phyloP scores from a whole-genome alignment of 2,113 vertebrate genomes.

The Apeltes quadracus region DNA sequence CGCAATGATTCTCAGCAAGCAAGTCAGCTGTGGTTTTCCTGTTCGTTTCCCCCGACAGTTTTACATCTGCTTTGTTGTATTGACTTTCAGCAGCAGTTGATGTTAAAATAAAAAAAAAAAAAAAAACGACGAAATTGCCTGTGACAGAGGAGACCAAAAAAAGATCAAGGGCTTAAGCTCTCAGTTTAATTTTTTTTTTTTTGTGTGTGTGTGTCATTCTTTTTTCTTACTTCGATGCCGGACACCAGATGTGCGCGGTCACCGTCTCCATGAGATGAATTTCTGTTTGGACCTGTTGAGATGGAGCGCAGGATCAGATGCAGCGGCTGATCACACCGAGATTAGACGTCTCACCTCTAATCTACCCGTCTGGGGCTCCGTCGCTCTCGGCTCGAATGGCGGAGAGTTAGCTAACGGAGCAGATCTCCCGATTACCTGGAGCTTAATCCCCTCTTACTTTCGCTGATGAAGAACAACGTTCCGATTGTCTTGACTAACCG shows the following conservation, averaged over 20 bases:
- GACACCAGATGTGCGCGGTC: slow-evolving; percentile 30
- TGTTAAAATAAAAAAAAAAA: slow-evolving; percentile 5
- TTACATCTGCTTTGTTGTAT: slow-evolving; percentile 47
- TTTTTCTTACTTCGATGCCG: slow-evolving; percentile 1
- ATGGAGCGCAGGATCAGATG: slow-evolving; percentile 71
- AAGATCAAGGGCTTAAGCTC: slow-evolving; percentile 2
- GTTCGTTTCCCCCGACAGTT: slow-evolving; percentile 58
- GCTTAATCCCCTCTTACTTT: slow-evolving; percentile 52
- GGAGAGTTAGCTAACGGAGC: slow-evolving; percentile 31
- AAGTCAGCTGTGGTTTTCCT: slow-evolving; percentile 63
- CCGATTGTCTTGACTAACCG: slow-evolving; percentile 29
- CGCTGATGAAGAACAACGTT: slow-evolving; percentile 28
- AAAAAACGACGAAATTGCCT: background rate
- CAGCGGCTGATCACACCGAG: slow-evolving; percentile 69
- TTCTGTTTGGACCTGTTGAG: slow-evolving; percentile 71
- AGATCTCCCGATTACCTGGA: slow-evolving; percentile 60
- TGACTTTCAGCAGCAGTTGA: slow-evolving; percentile 33
- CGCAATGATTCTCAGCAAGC: slow-evolving; percentile 64
- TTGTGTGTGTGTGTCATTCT: too few relatives aligned
- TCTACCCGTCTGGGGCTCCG: slow-evolving; percentile 70
- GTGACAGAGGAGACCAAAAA: slow-evolving; percentile 11
- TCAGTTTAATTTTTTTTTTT: background rate
- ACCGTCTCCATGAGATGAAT: too few relatives aligned
- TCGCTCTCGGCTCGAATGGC: slow-evolving; percentile 59
- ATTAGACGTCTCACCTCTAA: slow-evolving; percentile 75